These are phyloP conservation scores for Heliconius sara DNA, from an alignment of 2,888 invertebrate species.

Conservation along the genomic window DNA sequence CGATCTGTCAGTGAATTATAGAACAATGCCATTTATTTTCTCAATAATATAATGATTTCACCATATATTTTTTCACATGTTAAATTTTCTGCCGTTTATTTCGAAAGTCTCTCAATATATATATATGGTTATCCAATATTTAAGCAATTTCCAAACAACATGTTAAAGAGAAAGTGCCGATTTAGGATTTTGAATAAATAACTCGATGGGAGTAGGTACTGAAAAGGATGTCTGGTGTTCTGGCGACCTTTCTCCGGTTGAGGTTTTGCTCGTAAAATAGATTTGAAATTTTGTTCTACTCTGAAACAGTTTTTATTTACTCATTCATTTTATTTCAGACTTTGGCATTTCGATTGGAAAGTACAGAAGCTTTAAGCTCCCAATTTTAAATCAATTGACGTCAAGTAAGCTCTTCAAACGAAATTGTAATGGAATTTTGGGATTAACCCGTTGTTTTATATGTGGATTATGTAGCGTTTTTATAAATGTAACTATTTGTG, in stretches of 20 bases:
- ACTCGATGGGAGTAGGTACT: constrained; percentile 16
- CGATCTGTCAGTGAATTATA: background rate
- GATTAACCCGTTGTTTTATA: constrained; percentile 11
- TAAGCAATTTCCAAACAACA: constrained; percentile 7
- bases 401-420: constrained; percentile 24
- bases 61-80: background rate
- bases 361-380: constrained; percentile 29
- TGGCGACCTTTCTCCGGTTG: constrained; percentile 1
- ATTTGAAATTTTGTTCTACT: constrained; percentile 21
- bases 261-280: constrained; percentile 29
- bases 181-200: constrained; percentile 44
- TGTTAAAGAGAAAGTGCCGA: constrained; percentile 31
- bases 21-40: background rate
- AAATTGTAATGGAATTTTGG: constrained; percentile 29
- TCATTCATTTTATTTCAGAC: constrained; percentile 30
- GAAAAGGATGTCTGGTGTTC: constrained; percentile 29
- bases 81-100: background rate
- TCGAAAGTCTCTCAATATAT: background rate
- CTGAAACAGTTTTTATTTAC: constrained; percentile 32
- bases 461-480: constrained; percentile 7
- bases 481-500: background rate
- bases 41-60: background rate
- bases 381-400: constrained; percentile 26
- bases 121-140: background rate
- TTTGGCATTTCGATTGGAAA: constrained; percentile 32